A percentile compares a stretch with the other conserved stretches of the same genome.
These are phyloP conservation scores for Megaceryle alcyon DNA, from an alignment of 2,797 vertebrate genomes.

Conservation along the genomic window DNA sequence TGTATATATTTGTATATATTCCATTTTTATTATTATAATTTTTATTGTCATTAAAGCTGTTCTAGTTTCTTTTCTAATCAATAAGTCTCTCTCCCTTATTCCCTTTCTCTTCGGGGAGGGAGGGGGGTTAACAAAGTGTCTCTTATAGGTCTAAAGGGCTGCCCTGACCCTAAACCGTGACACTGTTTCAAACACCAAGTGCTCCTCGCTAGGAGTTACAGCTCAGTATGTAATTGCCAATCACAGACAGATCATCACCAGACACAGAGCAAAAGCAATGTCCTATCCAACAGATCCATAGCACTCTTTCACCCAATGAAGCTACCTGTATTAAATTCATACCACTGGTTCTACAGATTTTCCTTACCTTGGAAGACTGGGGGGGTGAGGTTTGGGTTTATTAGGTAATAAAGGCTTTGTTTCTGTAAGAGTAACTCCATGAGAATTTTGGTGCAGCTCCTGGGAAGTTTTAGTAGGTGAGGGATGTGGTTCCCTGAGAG, in stretches of 20 bases:
- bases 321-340: not conserved
- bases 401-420: slow-evolving; percentile 89
- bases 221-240: not conserved
- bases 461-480: slow-evolving; percentile 86
- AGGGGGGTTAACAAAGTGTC: too few species aligned
- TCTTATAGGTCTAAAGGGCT: too few species aligned
- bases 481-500: slow-evolving; percentile 98
- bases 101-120: too few species aligned
- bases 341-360: not conserved
- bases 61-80: too few species aligned
- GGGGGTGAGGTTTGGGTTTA: slow-evolving; percentile 95
- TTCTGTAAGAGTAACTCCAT: slow-evolving; percentile 87
- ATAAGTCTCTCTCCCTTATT: too few species aligned
- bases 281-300: not conserved
- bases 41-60: too few species aligned
- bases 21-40: too few species aligned
- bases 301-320: not conserved
- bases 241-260: not conserved
- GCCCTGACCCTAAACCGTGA: too few species aligned
- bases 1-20: too few species aligned
- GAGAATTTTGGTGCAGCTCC: slow-evolving; percentile 88
- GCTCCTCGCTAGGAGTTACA: not conserved
- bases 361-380: slow-evolving; percentile 95
- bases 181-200: not conserved
- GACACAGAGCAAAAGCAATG: not conserved